Evolutionary conservation across 2,113 vertebrate genomes (phyloP).

Genomic region (Ranitomeya imitator): DNA sequence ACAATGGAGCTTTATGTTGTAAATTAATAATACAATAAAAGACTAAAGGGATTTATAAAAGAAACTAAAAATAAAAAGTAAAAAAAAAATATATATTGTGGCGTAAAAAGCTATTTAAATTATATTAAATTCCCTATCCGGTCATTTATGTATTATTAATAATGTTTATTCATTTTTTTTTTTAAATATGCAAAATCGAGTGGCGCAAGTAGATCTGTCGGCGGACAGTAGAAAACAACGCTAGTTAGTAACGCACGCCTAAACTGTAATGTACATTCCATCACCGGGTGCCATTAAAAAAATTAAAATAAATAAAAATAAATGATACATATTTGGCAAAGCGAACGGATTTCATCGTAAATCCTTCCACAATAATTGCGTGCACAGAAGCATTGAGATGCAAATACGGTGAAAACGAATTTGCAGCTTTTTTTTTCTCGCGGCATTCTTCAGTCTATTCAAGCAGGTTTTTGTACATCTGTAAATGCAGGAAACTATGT

Average conservation of each 20-base stretch:
- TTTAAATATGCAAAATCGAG: not conserved
- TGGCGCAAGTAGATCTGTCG: not conserved
- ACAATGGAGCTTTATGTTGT: conserved; percentile 35
- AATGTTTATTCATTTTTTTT: conserved; percentile 33
- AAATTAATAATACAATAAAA: conserved; percentile 41
- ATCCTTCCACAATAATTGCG: not conserved
- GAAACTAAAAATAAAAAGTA: too few relatives aligned
- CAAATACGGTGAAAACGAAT: conserved; percentile 13
- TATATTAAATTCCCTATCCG: not conserved
- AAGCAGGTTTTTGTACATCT: conserved; percentile 21
- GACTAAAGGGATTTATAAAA: not conserved
- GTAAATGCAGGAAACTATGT: conserved; percentile 3
- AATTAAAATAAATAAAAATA: not conserved
- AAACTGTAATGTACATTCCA: conserved; percentile 8
- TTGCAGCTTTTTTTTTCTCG: not conserved
- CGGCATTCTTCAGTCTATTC: not conserved
- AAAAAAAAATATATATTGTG: not conserved
- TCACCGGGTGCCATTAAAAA: not conserved
- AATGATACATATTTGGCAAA: conserved; percentile 2
- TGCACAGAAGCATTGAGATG: conserved; percentile 28
- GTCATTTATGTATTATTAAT: conserved; percentile 44
- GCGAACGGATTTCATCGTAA: not conserved
- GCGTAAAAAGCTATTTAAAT: conserved; percentile 14
- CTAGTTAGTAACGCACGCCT: not conserved
- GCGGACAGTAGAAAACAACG: not conserved